These are phyloP conservation scores for Zhengitettix transpicula DNA, from an alignment of 2,888 invertebrate species.

Conservation along the genomic window DNA sequence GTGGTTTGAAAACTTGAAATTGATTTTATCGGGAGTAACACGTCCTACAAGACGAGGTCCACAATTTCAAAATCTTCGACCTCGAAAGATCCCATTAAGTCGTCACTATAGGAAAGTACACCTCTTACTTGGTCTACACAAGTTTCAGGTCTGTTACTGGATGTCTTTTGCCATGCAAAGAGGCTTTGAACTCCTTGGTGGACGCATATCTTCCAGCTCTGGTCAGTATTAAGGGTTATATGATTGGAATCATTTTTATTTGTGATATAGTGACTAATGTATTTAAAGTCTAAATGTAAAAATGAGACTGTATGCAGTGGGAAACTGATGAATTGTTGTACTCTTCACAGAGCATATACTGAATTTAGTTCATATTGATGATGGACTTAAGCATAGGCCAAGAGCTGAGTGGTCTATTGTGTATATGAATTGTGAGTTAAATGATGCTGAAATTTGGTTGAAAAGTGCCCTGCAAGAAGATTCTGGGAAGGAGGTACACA, in stretches of 20 bases:
- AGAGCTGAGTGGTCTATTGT: conserved; percentile 81
- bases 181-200: conserved; percentile 73
- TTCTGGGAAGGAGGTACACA: conserved; percentile 27
- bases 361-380: conserved; percentile 53
- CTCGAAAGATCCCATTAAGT: conserved; percentile 79
- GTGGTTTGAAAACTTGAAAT: conserved; percentile 91
- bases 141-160: conserved; percentile 75
- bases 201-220: conserved; percentile 65
- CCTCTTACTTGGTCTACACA: conserved; percentile 71
- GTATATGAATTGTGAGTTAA: conserved; percentile 86
- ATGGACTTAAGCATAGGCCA: conserved; percentile 69
- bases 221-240: conserved; percentile 20
- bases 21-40: conserved; percentile 82
- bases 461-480: conserved; percentile 56
- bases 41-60: conserved; percentile 84
- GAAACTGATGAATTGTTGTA: neutral
- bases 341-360: conserved; percentile 28
- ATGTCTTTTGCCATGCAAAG: conserved; percentile 92
- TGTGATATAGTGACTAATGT: too few species aligned
- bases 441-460: conserved; percentile 83
- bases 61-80: conserved; percentile 68
- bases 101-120: conserved; percentile 81
- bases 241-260: too few species aligned
- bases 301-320: neutral
- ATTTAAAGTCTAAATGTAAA: neutral